These are phyloP conservation scores for Bombus polaris DNA, from an alignment of 1,140 invertebrate genomes.

Conservation along the genomic window DNA sequence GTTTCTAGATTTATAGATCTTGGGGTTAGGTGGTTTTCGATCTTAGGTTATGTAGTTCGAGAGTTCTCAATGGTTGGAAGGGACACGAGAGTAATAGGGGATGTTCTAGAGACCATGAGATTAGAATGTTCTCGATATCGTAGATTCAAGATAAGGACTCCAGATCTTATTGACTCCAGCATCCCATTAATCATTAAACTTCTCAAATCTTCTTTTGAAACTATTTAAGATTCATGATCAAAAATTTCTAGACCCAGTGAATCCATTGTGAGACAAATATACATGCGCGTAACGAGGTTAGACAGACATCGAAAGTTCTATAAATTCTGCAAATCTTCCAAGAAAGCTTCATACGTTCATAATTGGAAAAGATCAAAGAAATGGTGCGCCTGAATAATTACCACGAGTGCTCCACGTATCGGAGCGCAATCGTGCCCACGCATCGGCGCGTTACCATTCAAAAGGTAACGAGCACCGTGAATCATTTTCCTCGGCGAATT, in stretches of 20 bases:
- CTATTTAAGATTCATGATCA: too few species aligned
- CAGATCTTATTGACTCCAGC: too few species aligned
- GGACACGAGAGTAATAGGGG: background rate
- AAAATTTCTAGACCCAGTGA: background rate
- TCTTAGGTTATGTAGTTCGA: background rate
- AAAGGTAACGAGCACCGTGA: background rate
- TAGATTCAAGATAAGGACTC: too few species aligned
- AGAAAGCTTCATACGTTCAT: background rate
- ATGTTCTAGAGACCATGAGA: too few species aligned
- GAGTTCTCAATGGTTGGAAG: background rate
- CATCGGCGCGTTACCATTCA: slow-evolving; percentile 1
- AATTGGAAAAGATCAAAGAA: background rate
- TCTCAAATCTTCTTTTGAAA: background rate
- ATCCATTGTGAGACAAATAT: too few species aligned
- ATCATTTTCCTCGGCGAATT: slow-evolving; percentile 15
- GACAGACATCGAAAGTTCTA: background rate
- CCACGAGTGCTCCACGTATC: background rate
- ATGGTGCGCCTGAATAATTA: slow-evolving; percentile 1
- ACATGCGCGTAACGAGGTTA: background rate
- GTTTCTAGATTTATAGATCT: background rate
- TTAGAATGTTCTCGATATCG: too few species aligned
- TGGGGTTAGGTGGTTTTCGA: background rate
- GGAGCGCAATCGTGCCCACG: slow-evolving; percentile 4
- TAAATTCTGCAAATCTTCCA: background rate
- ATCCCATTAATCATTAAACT: background rate